phyloP scores from a whole-genome alignment of 2,113 vertebrate species.

The Aptenodytes patagonicus region DNA sequence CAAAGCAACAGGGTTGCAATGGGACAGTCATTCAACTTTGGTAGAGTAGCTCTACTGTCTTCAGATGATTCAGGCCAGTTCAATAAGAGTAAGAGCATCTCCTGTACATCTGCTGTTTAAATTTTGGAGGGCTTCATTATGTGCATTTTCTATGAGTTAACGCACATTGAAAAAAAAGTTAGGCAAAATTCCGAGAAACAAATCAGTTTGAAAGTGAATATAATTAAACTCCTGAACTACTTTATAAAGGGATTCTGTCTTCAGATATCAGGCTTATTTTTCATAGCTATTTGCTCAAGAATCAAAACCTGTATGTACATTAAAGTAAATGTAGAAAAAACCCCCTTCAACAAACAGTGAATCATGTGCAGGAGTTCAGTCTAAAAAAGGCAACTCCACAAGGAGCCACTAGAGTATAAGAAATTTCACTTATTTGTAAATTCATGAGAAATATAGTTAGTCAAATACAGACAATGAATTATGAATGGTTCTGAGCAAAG shows the following conservation, averaged over 20 bases:
- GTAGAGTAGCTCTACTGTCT: not conserved
- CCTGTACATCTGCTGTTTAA: not conserved
- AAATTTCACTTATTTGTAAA: constrained; percentile 61
- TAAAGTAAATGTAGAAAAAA: not conserved
- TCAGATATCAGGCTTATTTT: not conserved
- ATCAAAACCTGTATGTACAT: not conserved
- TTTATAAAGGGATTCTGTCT: not conserved
- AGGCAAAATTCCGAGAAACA: not conserved
- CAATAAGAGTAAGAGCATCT: not conserved
- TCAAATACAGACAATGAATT: constrained; percentile 10
- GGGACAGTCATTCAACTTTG: accelerated
- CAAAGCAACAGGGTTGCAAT: not conserved
- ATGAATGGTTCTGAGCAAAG: not conserved
- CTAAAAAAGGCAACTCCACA: constrained; percentile 66
- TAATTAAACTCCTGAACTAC: not conserved
- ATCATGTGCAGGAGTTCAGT: not conserved
- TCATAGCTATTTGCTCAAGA: not conserved
- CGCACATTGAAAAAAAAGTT: not conserved
- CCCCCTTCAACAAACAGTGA: not conserved
- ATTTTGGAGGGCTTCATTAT: not conserved
- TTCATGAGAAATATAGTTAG: constrained; percentile 5
- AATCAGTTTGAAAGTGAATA: not conserved
- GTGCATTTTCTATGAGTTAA: not conserved
- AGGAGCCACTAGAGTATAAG: constrained; percentile 74
- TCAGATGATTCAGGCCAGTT: not conserved